Evolutionary conservation across 2,113 vertebrate genomes (phyloP).

Genomic region (Stegastes partitus): DNA sequence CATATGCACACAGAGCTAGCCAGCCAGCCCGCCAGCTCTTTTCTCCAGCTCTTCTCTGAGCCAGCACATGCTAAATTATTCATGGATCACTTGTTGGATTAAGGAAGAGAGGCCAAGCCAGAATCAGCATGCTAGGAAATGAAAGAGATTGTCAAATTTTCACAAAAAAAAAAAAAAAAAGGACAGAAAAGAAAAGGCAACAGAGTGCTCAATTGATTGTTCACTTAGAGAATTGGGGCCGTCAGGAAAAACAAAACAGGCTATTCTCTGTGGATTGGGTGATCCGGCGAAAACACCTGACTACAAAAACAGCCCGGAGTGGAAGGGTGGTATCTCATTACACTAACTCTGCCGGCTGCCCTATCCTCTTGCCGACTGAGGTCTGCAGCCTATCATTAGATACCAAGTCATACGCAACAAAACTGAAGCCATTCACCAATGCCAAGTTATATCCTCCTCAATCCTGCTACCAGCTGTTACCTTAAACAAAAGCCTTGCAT

Average conservation of each 20-base stretch:
- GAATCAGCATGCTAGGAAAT: constrained; percentile 49
- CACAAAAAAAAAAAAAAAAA: not conserved
- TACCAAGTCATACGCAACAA: constrained; percentile 1
- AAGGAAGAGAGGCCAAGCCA: constrained; percentile 54
- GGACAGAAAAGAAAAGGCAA: constrained; percentile 3
- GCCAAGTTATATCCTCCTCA: not conserved
- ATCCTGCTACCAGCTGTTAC: not conserved
- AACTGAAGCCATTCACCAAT: not conserved
- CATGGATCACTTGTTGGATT: constrained; percentile 75
- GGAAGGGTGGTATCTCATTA: constrained; percentile 65
- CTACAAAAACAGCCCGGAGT: constrained; percentile 39
- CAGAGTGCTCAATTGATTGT: not conserved
- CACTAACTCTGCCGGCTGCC: constrained; percentile 16
- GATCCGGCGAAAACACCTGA: constrained; percentile 57
- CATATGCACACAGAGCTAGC: constrained; percentile 24
- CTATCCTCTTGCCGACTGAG: constrained; percentile 17
- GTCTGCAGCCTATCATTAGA: constrained; percentile 29
- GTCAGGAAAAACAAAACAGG: constrained; percentile 45
- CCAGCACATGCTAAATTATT: constrained; percentile 79
- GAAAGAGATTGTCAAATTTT: constrained; percentile 45
- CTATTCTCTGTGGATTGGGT: constrained; percentile 58
- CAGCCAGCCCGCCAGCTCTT: constrained; percentile 22
- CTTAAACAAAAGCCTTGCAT: not conserved
- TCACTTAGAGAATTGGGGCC: constrained; percentile 30
- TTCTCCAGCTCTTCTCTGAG: constrained; percentile 44